Evolutionary conservation across 2,797 vertebrate genomes (phyloP).

Genomic region (Coregonus sp.): DNA sequence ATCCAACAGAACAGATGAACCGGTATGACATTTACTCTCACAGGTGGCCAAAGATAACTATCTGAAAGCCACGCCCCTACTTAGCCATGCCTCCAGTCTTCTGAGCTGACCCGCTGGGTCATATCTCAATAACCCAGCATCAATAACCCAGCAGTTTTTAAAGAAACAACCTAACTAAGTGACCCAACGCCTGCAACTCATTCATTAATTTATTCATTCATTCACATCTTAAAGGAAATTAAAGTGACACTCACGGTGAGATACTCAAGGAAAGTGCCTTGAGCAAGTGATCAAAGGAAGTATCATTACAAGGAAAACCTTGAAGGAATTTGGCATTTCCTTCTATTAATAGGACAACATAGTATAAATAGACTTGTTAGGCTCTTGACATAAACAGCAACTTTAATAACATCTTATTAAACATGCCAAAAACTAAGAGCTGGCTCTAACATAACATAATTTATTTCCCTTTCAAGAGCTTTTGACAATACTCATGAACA

Average conservation of each 20-base stretch:
- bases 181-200: no score
- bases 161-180: no score
- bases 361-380: slow-evolving; percentile 14
- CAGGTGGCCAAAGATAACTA: no score
- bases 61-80: no score
- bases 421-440: background rate
- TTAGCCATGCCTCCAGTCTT: no score
- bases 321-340: slow-evolving; percentile 36
- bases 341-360: slow-evolving; percentile 45
- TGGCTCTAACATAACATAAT: background rate
- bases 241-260: background rate
- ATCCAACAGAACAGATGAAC: no score
- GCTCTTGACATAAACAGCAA: slow-evolving; percentile 16
- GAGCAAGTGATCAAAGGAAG: slow-evolving; percentile 52
- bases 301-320: slow-evolving; percentile 55
- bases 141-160: no score
- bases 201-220: slow-evolving; percentile 7
- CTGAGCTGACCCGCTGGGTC: no score
- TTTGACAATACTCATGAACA: background rate
- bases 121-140: no score
- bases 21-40: no score
- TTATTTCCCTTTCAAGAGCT: slow-evolving; percentile 1
- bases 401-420: slow-evolving; percentile 5
- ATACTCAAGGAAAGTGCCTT: slow-evolving; percentile 27
- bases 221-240: slow-evolving; percentile 39